These are phyloP conservation scores for Aleiodes sp. DNA, from an alignment of 1,140 invertebrate genomes.

Conservation along the genomic window DNA sequence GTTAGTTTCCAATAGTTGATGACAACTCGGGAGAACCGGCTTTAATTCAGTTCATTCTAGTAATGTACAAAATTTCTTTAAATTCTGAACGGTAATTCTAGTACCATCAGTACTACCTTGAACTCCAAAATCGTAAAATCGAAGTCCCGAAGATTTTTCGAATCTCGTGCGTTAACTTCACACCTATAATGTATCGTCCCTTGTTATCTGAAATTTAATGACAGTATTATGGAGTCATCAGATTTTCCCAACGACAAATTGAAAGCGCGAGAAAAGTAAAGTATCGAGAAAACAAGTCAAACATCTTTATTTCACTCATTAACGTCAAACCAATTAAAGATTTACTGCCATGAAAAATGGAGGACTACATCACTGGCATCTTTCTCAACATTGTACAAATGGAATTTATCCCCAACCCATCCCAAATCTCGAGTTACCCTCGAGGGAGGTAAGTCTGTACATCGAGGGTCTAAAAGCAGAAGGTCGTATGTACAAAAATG, in stretches of 20 bases:
- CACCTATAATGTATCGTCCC: not conserved
- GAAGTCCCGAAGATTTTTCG: not conserved
- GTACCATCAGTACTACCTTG: too few species aligned
- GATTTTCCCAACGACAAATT: too few species aligned
- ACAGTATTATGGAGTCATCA: not conserved
- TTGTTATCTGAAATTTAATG: not conserved
- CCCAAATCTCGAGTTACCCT: slow-evolving; percentile 41
- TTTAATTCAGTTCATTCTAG: too few species aligned
- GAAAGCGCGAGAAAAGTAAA: too few species aligned
- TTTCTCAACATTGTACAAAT: slow-evolving; percentile 38
- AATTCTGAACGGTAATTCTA: too few species aligned
- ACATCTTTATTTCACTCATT: not conserved
- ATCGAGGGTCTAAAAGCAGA: too few species aligned
- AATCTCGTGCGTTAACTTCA: not conserved
- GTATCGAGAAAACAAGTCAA: too few species aligned
- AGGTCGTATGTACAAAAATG: too few species aligned
- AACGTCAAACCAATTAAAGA: slow-evolving; percentile 13
- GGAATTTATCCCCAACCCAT: slow-evolving; percentile 37
- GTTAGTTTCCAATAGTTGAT: too few species aligned
- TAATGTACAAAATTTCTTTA: too few species aligned
- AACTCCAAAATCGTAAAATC: not conserved
- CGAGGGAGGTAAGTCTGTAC: slow-evolving; percentile 42
- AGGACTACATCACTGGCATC: slow-evolving; percentile 39
- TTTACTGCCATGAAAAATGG: slow-evolving; percentile 17
- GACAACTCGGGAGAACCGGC: too few species aligned